Conservation (phyloP, 2,113 vertebrate genomes). For the Takifugu bimaculatus region DNA sequence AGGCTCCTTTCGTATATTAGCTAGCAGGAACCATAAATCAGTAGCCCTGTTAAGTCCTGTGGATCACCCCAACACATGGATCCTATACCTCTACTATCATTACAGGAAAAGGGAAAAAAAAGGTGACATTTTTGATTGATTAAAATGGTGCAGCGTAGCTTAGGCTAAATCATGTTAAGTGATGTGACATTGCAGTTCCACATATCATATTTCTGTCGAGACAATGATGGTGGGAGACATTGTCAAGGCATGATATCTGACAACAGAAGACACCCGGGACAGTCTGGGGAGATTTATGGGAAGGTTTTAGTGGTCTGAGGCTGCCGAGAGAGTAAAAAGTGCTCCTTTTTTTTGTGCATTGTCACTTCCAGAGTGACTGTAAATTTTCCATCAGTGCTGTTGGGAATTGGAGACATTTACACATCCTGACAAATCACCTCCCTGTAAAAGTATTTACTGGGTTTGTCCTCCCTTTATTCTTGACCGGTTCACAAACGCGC, state of each 20-base stretch:
- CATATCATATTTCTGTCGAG: slow-evolving; percentile 97
- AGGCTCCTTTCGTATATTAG: slow-evolving; percentile 73
- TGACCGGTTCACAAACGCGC: slow-evolving; percentile 58
- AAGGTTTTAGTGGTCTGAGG: slow-evolving; percentile 85
- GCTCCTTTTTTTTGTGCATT: slow-evolving; percentile 91
- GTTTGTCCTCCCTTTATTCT: slow-evolving; percentile 76
- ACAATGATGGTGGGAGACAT: slow-evolving; percentile 92
- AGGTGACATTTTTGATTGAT: slow-evolving; percentile 95
- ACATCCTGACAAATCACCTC: slow-evolving; percentile 88
- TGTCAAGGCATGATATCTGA: slow-evolving; percentile 91
- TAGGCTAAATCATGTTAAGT: slow-evolving; percentile 94
- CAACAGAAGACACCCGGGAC: slow-evolving; percentile 85
- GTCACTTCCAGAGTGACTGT: slow-evolving; percentile 91
- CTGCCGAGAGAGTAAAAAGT: slow-evolving; percentile 78
- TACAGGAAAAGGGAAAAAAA: slow-evolving; percentile 83
- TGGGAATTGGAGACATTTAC: slow-evolving; percentile 86
- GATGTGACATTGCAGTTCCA: slow-evolving; percentile 96
- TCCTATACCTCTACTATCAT: slow-evolving; percentile 87
- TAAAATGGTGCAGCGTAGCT: slow-evolving; percentile 89
- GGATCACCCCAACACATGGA: slow-evolving; percentile 86
- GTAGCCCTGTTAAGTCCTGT: slow-evolving; percentile 80
- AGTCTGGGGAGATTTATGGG: slow-evolving; percentile 84
- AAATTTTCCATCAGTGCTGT: slow-evolving; percentile 88
- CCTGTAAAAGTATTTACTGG: slow-evolving; percentile 90
- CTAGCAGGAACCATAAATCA: slow-evolving; percentile 83